Percentiles rank a stretch among this genome's conserved stretches.
Evolutionary conservation across 2,113 vertebrate genomes (phyloP).

Genomic region (Pongo pygmaeus): DNA sequence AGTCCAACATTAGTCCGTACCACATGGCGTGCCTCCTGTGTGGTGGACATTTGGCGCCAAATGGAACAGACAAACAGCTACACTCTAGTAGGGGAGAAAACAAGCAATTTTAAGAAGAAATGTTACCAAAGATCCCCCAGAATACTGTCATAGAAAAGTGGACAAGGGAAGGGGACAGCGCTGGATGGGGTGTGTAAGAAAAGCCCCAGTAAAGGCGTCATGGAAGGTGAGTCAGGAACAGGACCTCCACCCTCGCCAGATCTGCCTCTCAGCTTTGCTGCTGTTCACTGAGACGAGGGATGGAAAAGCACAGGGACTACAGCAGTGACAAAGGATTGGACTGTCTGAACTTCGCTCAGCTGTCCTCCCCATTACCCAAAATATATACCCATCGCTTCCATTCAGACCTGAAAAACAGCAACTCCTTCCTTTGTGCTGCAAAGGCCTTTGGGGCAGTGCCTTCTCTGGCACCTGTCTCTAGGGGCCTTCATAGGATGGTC

Average conservation of each 20-base stretch:
- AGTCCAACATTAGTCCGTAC: background rate
- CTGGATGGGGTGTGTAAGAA: background rate
- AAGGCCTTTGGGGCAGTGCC: background rate
- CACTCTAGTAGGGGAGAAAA: background rate
- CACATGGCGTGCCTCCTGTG: background rate
- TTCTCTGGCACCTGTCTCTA: background rate
- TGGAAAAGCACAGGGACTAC: background rate
- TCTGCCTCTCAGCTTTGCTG: background rate
- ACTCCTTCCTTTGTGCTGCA: background rate
- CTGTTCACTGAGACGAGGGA: background rate
- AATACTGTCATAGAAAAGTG: background rate
- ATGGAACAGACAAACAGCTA: background rate
- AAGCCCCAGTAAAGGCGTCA: background rate
- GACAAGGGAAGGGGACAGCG: background rate
- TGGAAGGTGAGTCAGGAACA: background rate
- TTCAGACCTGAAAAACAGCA: background rate
- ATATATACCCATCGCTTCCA: background rate
- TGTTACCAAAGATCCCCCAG: background rate
- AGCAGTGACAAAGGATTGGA: background rate
- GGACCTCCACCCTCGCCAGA: background rate
- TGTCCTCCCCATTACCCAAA: background rate
- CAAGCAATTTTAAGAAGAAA: conserved; percentile 26
- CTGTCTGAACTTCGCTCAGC: background rate
- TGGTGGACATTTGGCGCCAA: background rate
- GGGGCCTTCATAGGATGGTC: background rate